A percentile compares a stretch with the other conserved stretches of the same genome.
These are phyloP conservation scores for Myotis brandtii DNA, from an alignment of 2,113 vertebrate genomes.

Conservation along the genomic window DNA sequence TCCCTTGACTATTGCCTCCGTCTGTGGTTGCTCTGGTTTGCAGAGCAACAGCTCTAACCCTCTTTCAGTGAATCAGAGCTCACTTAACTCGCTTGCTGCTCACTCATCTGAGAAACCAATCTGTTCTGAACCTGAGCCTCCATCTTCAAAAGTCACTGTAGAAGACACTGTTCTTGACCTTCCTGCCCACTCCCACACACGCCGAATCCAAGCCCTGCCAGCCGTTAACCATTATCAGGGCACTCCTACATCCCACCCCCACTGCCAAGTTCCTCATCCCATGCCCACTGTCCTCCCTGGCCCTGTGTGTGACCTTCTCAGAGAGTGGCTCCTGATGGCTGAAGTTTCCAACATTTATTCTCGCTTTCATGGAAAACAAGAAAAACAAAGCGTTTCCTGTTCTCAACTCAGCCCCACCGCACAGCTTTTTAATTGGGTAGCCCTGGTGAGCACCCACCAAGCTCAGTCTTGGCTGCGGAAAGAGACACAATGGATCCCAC, in stretches of 20 bases:
- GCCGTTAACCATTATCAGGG: not conserved
- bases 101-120: not conserved
- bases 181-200: not conserved
- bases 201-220: not conserved
- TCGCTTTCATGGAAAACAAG: not conserved
- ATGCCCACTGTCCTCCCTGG: not conserved
- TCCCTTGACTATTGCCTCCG: not conserved
- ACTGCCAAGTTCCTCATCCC: not conserved
- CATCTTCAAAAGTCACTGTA: not conserved
- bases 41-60: not conserved
- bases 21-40: not conserved
- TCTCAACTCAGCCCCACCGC: not conserved
- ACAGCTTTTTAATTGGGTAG: not conserved
- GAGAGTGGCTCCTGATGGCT: not conserved
- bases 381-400: not conserved
- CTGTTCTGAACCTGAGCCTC: not conserved
- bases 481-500: not conserved
- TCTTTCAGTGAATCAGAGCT: not conserved
- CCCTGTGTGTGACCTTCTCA: not conserved
- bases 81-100: not conserved
- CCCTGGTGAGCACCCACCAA: not conserved
- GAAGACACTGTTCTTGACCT: not conserved
- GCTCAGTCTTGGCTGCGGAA: not conserved
- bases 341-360: not conserved
- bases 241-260: not conserved